These are phyloP conservation scores for Saturnia pavonia DNA, from an alignment of 2,888 invertebrate species.

Conservation along the genomic window DNA sequence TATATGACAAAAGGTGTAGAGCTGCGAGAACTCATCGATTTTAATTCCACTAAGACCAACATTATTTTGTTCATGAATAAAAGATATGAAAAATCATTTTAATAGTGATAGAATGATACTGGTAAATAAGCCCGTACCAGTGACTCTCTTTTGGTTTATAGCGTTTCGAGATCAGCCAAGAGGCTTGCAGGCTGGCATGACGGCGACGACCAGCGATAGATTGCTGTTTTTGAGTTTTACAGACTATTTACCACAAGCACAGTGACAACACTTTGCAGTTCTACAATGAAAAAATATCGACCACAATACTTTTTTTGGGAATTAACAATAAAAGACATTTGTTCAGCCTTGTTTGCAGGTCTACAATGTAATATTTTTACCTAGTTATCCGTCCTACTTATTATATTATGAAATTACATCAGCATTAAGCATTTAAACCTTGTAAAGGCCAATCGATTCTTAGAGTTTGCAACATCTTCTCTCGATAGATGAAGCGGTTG, in stretches of 20 bases:
- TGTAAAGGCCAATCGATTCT: conserved; percentile 57
- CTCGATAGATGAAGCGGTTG: conserved; percentile 57
- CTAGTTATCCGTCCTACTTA: not conserved
- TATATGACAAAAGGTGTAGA: not conserved
- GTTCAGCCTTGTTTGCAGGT: not conserved
- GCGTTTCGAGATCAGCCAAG: too few relatives aligned
- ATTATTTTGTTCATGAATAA: not conserved
- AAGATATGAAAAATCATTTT: not conserved
- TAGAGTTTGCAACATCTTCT: conserved; percentile 66
- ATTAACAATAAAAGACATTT: not conserved
- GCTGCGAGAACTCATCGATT: not conserved
- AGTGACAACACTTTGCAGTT: too few relatives aligned
- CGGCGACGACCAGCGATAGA: too few relatives aligned
- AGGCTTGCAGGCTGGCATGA: too few relatives aligned
- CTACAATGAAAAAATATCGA: too few relatives aligned
- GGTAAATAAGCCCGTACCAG: too few relatives aligned
- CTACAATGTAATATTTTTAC: not conserved
- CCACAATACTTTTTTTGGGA: not conserved
- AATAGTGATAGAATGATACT: too few relatives aligned
- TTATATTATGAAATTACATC: conserved; percentile 5
- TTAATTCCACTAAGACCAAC: not conserved
- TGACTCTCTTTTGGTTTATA: too few relatives aligned
- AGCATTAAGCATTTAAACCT: conserved; percentile 18
- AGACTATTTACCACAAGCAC: too few relatives aligned
- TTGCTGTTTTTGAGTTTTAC: too few relatives aligned